Percentiles rank a stretch among this genome's conserved stretches.
phyloP scores from a whole-genome alignment of 2,888 invertebrate genomes.

The Isoperla grammatica region DNA sequence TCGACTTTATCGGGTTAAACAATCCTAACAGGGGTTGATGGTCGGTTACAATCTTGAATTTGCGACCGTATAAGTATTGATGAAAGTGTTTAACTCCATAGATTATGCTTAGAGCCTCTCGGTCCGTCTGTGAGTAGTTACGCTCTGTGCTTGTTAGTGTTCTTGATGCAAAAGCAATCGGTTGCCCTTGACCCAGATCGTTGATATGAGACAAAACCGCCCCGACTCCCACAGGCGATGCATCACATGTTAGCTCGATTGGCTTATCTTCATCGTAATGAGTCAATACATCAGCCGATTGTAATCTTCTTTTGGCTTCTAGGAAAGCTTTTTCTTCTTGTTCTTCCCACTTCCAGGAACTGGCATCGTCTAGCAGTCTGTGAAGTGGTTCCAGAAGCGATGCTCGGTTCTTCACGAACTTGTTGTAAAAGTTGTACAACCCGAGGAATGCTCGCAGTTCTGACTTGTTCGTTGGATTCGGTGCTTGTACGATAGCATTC shows the following conservation, averaged over 20 bases:
- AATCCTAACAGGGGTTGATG: constrained; percentile 30
- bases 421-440: too few relatives aligned
- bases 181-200: constrained; percentile 35
- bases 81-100: constrained; percentile 42
- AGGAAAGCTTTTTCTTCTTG: constrained; percentile 33
- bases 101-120: constrained; percentile 39
- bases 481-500: too few relatives aligned
- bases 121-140: constrained; percentile 37
- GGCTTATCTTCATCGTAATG: constrained; percentile 25
- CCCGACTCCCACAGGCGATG: constrained; percentile 34
- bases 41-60: constrained; percentile 32
- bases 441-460: too few relatives aligned
- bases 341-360: constrained; percentile 30
- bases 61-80: constrained; percentile 40
- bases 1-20: constrained; percentile 30
- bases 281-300: constrained; percentile 20
- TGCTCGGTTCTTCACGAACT: neutral
- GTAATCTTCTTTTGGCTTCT: constrained; percentile 29
- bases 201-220: constrained; percentile 35
- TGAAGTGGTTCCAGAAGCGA: neutral
- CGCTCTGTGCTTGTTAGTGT: constrained; percentile 34
- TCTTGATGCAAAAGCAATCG: constrained; percentile 38
- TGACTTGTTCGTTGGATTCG: too few relatives aligned
- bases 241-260: constrained; percentile 30
- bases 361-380: neutral